These are phyloP conservation scores for Pygmarrhopalites habei DNA, from an alignment of 1,140 invertebrate species.

Conservation along the genomic window DNA sequence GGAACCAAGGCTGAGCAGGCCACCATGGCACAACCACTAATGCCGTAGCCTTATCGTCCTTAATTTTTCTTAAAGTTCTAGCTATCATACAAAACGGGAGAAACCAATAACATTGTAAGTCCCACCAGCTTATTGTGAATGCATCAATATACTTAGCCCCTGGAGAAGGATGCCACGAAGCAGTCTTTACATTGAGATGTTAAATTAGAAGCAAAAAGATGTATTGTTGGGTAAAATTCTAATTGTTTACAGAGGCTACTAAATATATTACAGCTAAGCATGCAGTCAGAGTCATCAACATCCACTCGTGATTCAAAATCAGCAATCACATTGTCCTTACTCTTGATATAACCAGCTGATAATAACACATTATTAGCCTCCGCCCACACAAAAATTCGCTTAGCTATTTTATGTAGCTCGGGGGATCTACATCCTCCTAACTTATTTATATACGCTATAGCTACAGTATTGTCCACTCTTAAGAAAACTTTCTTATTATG, in stretches of 20 bases:
- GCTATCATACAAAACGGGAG: neutral
- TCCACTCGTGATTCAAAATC: conserved; percentile 7
- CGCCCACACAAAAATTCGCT: conserved; percentile 10
- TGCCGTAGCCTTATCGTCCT: neutral
- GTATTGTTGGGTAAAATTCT: neutral
- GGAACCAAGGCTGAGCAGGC: neutral
- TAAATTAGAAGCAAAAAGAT: conserved; percentile 19
- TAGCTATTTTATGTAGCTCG: conserved; percentile 15
- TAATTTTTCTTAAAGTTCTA: conserved; percentile 5
- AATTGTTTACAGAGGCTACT: neutral
- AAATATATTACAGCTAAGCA: neutral
- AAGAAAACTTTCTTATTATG: conserved; percentile 5
- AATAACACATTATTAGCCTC: neutral
- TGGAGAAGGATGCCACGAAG: no score
- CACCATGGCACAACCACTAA: neutral
- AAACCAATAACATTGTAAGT: neutral
- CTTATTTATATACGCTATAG: conserved; percentile 23
- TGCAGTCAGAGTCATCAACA: conserved; percentile 10
- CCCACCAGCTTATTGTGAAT: neutral
- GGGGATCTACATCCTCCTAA: conserved; percentile 16
- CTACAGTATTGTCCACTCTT: conserved; percentile 11
- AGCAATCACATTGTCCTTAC: conserved; percentile 21
- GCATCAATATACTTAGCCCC: neutral
- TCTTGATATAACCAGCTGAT: conserved; percentile 11
- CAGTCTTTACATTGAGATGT: no score